Evolutionary conservation across 2,113 vertebrate genomes (phyloP).

Genomic region (Pongo pygmaeus): DNA sequence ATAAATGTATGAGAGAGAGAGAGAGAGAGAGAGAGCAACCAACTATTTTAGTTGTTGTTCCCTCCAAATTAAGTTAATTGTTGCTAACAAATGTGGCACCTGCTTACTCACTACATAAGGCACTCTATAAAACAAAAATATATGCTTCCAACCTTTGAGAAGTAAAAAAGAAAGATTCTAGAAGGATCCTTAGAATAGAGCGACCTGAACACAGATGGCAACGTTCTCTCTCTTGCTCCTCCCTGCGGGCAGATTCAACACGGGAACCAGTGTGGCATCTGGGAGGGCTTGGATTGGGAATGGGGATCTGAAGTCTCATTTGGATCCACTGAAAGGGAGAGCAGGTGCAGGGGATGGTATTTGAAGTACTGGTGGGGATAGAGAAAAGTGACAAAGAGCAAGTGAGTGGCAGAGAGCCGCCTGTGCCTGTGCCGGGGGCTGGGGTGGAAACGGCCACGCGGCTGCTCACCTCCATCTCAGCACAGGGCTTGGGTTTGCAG

Average conservation of each 20-base stretch:
- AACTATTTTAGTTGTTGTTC: too few species aligned
- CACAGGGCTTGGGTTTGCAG: neutral
- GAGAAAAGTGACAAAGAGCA: neutral
- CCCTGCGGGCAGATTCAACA: neutral
- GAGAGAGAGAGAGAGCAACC: neutral
- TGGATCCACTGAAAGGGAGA: neutral
- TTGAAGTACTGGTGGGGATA: too few species aligned
- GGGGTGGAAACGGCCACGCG: neutral
- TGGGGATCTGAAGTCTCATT: neutral
- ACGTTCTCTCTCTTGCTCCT: neutral
- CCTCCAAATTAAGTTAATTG: neutral
- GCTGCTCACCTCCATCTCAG: neutral
- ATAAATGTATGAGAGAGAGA: too few species aligned
- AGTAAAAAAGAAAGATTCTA: neutral
- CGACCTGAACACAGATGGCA: too few species aligned
- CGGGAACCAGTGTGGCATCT: neutral
- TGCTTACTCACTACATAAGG: neutral
- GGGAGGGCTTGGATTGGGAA: neutral
- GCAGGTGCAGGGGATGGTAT: neutral
- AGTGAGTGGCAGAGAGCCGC: neutral
- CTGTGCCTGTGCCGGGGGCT: neutral
- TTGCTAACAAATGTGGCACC: neutral
- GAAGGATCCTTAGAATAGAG: neutral
- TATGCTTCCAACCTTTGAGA: neutral
- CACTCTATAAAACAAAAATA: neutral